These are phyloP conservation scores for Ataeniobius toweri DNA, from an alignment of 2,797 vertebrate species.

Conservation along the genomic window DNA sequence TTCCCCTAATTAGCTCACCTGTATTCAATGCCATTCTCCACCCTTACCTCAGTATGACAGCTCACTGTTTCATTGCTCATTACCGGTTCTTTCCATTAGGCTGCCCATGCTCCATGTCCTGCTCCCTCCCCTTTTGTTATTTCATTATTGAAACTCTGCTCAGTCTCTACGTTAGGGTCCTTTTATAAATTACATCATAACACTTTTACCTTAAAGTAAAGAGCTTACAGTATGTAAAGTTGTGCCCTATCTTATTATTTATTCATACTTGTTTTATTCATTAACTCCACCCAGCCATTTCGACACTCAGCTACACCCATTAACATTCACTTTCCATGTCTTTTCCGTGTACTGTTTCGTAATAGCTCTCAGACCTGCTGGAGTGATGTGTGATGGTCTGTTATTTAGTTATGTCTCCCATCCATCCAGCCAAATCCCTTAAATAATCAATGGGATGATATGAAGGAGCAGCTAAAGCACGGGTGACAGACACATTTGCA, in stretches of 20 bases:
- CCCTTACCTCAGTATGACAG: not conserved
- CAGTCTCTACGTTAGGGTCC: not conserved
- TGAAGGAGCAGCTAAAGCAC: slow-evolving; percentile 56
- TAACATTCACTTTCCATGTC: slow-evolving; percentile 24
- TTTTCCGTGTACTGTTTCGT: slow-evolving; percentile 58
- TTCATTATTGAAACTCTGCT: not conserved
- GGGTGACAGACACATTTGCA: slow-evolving; percentile 58
- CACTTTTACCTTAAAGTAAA: not conserved
- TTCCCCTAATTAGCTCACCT: not conserved
- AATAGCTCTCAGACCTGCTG: slow-evolving; percentile 69
- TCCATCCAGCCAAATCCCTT: slow-evolving; percentile 60
- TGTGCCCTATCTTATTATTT: slow-evolving; percentile 14
- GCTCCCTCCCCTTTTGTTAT: not conserved
- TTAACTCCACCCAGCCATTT: not conserved
- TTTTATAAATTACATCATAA: not conserved
- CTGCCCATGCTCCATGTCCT: not conserved
- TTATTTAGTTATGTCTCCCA: slow-evolving; percentile 72
- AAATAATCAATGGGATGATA: slow-evolving; percentile 73
- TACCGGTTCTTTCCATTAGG: not conserved
- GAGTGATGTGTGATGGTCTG: slow-evolving; percentile 67
- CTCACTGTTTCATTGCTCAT: not conserved
- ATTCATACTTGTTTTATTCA: slow-evolving; percentile 5
- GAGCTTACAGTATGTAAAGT: not conserved
- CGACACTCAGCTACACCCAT: slow-evolving; percentile 9
- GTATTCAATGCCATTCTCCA: not conserved